phyloP scores from a whole-genome alignment of 1,140 invertebrate genomes.

The Monomorium pharaonis region DNA sequence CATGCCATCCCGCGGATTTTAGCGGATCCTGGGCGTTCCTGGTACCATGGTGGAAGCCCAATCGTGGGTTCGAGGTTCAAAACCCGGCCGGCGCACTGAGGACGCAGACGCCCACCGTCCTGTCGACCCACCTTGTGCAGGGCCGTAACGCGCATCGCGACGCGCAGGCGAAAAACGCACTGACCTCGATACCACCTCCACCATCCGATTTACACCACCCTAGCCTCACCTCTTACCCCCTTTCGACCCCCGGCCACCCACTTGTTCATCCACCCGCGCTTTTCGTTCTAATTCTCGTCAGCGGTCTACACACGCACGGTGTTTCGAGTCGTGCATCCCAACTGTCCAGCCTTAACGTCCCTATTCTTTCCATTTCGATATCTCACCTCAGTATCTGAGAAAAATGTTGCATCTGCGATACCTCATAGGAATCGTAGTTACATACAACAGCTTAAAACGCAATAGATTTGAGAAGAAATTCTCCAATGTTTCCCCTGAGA shows the following conservation, averaged over 20 bases:
- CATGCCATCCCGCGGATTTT: constrained; percentile 79
- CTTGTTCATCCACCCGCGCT: constrained; percentile 57
- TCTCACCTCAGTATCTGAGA: not conserved
- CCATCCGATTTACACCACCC: constrained; percentile 67
- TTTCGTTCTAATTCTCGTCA: constrained; percentile 72
- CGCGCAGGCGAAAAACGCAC: constrained; percentile 85
- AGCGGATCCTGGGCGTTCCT: constrained; percentile 83
- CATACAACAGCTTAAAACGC: not conserved
- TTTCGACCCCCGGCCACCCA: constrained; percentile 21
- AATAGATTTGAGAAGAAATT: not conserved
- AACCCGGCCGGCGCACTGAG: constrained; percentile 82
- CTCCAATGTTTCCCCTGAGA: not conserved
- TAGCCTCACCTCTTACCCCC: constrained; percentile 21
- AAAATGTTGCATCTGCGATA: not conserved
- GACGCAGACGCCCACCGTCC: constrained; percentile 82
- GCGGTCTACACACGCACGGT: constrained; percentile 63
- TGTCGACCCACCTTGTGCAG: constrained; percentile 75
- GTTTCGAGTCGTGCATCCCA: constrained; percentile 49
- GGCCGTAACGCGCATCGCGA: constrained; percentile 78
- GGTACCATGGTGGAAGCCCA: constrained; percentile 81
- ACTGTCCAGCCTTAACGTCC: constrained; percentile 39
- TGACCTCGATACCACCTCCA: constrained; percentile 82
- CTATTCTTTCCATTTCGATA: constrained; percentile 26
- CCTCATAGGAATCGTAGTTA: not conserved
- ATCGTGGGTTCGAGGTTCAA: constrained; percentile 82